phyloP scores from a whole-genome alignment of 2,888 invertebrate genomes.

The Tipula unca region DNA sequence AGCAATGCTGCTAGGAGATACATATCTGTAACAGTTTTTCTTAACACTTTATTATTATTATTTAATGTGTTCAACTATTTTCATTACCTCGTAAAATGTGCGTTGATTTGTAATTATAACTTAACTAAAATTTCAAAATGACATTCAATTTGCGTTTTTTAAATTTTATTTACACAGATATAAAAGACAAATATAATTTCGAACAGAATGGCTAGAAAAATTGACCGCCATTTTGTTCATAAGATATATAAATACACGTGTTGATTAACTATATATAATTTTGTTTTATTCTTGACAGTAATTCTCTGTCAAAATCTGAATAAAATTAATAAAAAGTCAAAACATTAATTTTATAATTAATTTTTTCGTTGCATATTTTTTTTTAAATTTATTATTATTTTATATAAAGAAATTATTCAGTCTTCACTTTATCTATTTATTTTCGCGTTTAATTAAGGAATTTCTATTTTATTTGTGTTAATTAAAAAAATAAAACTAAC shows the following conservation, averaged over 20 bases:
- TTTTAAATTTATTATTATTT: background rate
- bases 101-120: background rate
- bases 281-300: background rate
- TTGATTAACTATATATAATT: background rate
- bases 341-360: background rate
- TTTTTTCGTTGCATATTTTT: background rate
- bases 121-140: background rate
- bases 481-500: background rate
- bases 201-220: background rate
- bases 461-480: background rate
- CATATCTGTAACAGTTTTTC: background rate
- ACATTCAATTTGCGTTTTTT: background rate
- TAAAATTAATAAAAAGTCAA: background rate
- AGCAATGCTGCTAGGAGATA: background rate
- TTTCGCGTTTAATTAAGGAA: background rate
- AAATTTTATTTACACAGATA: background rate
- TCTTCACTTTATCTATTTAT: slow-evolving; percentile 8
- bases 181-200: background rate
- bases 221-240: background rate
- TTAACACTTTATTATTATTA: too few species aligned
- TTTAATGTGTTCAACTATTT: background rate
- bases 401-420: background rate
- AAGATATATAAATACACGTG: background rate
- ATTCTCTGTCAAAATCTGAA: background rate
- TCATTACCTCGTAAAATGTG: background rate